Evolutionary conservation across 2,888 invertebrate genomes (phyloP).

Genomic region (Idaea aversata): DNA sequence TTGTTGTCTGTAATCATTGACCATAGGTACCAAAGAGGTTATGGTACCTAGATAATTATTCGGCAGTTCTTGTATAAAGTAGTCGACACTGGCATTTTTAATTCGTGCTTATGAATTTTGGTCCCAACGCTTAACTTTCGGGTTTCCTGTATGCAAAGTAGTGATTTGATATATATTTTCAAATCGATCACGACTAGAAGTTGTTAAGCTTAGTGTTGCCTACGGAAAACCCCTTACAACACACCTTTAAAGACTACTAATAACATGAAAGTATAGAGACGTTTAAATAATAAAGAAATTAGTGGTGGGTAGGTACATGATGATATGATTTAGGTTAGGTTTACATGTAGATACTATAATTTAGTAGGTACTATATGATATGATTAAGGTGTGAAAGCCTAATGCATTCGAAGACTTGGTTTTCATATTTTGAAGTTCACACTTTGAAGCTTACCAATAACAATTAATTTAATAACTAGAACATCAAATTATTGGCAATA

Average conservation of each 20-base stretch:
- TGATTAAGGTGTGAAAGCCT: background rate
- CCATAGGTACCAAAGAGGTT: constrained; percentile 10
- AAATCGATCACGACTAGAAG: constrained; percentile 5
- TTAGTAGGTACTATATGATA: background rate
- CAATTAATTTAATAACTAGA: background rate
- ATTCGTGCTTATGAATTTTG: constrained; percentile 54
- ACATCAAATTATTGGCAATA: background rate
- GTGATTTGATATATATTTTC: background rate
- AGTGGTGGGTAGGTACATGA: background rate
- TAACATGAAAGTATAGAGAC: constrained; percentile 17
- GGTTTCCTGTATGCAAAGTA: constrained; percentile 32
- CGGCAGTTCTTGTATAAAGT: constrained; percentile 22
- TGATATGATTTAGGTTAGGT: background rate
- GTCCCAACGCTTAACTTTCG: constrained; percentile 69
- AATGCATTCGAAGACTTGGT: background rate
- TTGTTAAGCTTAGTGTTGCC: background rate
- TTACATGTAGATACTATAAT: background rate
- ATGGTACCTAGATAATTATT: background rate
- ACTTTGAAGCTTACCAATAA: background rate
- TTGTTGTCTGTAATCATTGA: constrained; percentile 17
- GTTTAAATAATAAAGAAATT: constrained; percentile 9
- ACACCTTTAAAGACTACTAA: constrained; percentile 21
- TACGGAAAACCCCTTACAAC: constrained; percentile 24
- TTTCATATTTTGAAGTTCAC: background rate
- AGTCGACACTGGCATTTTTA: constrained; percentile 35